A percentile compares a stretch with the other conserved stretches of the same genome.
Conservation (phyloP, 2,888 invertebrate genomes). For the Sesia apiformis region DNA sequence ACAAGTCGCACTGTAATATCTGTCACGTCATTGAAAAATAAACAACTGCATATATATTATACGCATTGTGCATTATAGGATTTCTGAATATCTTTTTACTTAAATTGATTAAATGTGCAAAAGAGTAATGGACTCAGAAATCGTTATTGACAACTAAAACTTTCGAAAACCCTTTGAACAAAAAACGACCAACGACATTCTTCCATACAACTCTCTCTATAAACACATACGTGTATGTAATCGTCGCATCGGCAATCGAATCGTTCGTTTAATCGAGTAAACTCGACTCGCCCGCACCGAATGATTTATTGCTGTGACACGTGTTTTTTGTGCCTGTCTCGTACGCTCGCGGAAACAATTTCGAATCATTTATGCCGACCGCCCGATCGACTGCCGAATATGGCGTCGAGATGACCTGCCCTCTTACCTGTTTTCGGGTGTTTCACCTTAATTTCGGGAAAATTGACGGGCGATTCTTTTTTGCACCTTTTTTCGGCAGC, state of each 20-base stretch:
- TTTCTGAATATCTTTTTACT: no score
- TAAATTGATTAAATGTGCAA: not conserved
- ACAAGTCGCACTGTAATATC: no score
- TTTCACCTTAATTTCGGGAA: conserved; percentile 58
- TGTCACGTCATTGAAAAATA: no score
- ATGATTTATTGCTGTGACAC: conserved; percentile 72
- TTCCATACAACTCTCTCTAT: conserved; percentile 62
- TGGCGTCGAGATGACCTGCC: conserved; percentile 29
- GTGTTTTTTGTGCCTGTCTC: conserved; percentile 58
- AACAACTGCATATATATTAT: no score
- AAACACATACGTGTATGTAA: conserved; percentile 45
- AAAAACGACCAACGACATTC: conserved; percentile 59
- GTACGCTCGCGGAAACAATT: conserved; percentile 65
- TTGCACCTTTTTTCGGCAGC: conserved; percentile 22
- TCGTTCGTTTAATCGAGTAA: conserved; percentile 66
- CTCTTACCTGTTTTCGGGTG: conserved; percentile 37
- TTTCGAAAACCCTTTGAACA: conserved; percentile 13
- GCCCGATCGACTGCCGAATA: conserved; percentile 50
- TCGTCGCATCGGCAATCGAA: conserved; percentile 62
- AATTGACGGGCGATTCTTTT: conserved; percentile 31
- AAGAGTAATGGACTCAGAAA: not conserved
- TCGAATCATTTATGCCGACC: conserved; percentile 67
- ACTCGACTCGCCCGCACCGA: conserved; percentile 49
- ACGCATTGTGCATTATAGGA: no score
- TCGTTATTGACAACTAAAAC: not conserved